phyloP scores from a whole-genome alignment of 2,888 invertebrate species.

The Cheilosia impressa region DNA sequence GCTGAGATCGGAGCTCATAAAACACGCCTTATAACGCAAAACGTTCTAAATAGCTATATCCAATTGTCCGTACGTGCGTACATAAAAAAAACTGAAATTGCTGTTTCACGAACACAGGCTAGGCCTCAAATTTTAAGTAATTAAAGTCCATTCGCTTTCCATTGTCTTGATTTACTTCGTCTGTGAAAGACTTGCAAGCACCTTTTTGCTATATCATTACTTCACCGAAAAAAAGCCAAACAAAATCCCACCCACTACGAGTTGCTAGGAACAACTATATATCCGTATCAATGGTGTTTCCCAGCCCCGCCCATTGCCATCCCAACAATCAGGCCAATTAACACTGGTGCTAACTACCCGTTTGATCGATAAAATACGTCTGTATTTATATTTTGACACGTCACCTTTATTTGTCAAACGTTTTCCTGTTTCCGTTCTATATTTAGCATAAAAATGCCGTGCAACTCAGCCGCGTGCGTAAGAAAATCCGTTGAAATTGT shows the following conservation, averaged over 20 bases:
- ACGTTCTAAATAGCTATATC: too few relatives aligned
- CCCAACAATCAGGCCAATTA: slow-evolving; percentile 33
- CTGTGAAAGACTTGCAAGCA: too few relatives aligned
- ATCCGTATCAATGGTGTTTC: slow-evolving; percentile 9
- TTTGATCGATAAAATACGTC: slow-evolving; percentile 64
- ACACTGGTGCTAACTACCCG: slow-evolving; percentile 23
- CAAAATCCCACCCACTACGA: slow-evolving; percentile 3
- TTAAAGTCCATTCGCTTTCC: too few relatives aligned
- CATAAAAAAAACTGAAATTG: too few relatives aligned
- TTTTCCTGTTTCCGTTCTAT: slow-evolving; percentile 2
- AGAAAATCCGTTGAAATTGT: slow-evolving; percentile 16
- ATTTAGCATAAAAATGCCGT: slow-evolving; percentile 7
- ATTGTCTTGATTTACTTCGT: too few relatives aligned
- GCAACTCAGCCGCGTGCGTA: slow-evolving; percentile 4
- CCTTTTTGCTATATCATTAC: too few relatives aligned
- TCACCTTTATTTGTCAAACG: slow-evolving; percentile 25
- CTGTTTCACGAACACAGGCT: too few relatives aligned
- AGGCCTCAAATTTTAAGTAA: too few relatives aligned
- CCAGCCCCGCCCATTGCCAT: slow-evolving; percentile 24
- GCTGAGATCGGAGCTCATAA: too few relatives aligned
- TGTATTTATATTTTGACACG: slow-evolving; percentile 33
- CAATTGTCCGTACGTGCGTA: too few relatives aligned
- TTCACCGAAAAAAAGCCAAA: neutral
- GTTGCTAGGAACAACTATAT: slow-evolving; percentile 28
- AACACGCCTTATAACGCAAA: too few relatives aligned